Conservation (phyloP, 1,140 invertebrate genomes). For the Chironomus tepperi region DNA sequence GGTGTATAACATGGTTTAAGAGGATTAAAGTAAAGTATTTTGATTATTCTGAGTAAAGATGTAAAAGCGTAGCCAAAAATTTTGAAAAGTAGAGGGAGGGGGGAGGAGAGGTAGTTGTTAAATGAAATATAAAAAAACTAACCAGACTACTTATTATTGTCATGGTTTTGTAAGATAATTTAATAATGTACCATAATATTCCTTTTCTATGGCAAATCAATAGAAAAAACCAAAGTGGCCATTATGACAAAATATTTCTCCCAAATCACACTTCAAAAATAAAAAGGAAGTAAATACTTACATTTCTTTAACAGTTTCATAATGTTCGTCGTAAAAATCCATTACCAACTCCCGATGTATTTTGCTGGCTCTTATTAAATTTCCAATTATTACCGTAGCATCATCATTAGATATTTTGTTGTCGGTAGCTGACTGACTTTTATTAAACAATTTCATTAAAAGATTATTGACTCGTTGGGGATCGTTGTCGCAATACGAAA, state of each 20-base stretch:
- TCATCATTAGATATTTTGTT: neutral
- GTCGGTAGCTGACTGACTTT: neutral
- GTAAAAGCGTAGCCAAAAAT: too few species aligned
- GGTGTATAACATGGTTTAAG: too few species aligned
- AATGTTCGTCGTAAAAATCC: neutral
- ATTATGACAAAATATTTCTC: too few species aligned
- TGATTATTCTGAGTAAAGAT: too few species aligned
- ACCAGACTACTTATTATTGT: too few species aligned
- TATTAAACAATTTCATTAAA: neutral
- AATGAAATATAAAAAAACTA: too few species aligned
- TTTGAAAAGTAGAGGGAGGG: too few species aligned
- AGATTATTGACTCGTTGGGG: neutral
- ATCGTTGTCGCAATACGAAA: neutral
- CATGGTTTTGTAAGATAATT: too few species aligned
- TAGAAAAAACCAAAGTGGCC: too few species aligned
- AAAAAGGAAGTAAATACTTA: neutral
- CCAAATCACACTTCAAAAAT: neutral
- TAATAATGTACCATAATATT: too few species aligned
- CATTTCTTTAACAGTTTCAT: neutral
- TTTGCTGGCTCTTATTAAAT: slow-evolving; percentile 2
- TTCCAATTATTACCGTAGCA: neutral
- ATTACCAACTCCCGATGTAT: neutral
- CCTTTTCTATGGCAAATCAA: too few species aligned
- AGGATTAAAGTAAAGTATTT: too few species aligned
- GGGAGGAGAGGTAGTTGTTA: neutral